Evolutionary conservation across 2,797 vertebrate genomes (phyloP).

Genomic region (Leptodactylus fallax): DNA sequence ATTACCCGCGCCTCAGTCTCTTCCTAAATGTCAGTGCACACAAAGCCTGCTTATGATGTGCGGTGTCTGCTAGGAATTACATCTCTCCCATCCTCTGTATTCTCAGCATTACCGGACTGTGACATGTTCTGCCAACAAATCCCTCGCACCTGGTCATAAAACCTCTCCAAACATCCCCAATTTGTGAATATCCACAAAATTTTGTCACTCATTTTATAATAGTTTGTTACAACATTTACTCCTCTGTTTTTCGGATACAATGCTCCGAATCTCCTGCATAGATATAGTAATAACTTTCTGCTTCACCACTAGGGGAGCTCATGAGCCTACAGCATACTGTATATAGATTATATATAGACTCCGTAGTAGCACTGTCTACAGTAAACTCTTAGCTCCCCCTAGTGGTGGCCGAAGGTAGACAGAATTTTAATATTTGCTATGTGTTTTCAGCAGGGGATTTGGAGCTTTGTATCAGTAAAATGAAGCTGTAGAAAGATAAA

Average conservation of each 20-base stretch:
- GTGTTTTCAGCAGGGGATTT: neutral
- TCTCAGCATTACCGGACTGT: conserved; percentile 6
- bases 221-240: too few species aligned
- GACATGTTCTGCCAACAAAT: neutral
- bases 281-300: neutral
- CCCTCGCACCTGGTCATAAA: neutral
- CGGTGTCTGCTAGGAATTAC: neutral
- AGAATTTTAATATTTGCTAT: neutral
- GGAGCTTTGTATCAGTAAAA: too few species aligned
- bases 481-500: neutral
- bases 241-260: neutral
- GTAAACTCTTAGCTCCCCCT: neutral
- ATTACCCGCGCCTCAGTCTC: conserved; percentile 23
- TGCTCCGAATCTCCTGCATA: neutral
- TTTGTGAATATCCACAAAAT: neutral
- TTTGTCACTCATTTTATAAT: too few species aligned
- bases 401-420: neutral
- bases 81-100: neutral
- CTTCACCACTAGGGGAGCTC: neutral
- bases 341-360: neutral
- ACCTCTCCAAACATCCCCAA: neutral
- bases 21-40: conserved; percentile 45
- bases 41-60: conserved; percentile 21
- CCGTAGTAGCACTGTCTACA: neutral
- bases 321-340: neutral